phyloP scores from a whole-genome alignment of 2,113 vertebrate genomes.

The Myocastor coypus region DNA sequence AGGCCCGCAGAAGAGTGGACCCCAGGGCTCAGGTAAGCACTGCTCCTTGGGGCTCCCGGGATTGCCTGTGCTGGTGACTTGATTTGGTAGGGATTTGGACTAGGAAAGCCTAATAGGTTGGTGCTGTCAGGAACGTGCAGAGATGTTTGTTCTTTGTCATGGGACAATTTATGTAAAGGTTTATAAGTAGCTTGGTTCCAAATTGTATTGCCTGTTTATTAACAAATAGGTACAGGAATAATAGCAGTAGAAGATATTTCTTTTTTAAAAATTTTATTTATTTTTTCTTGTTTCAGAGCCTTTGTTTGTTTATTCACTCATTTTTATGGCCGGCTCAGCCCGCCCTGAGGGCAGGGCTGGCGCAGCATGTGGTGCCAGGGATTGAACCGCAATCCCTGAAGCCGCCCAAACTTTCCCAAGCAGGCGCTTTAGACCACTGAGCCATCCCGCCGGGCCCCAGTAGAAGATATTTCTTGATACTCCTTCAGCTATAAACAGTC shows the following conservation, averaged over 20 bases:
- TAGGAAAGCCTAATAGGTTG: not conserved
- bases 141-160: not conserved
- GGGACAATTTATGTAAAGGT: not conserved
- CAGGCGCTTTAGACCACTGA: too few relatives aligned
- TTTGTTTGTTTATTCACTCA: too few relatives aligned
- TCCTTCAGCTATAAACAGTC: not conserved
- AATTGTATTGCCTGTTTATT: not conserved
- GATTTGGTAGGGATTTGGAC: not conserved
- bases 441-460: too few relatives aligned
- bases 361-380: too few relatives aligned
- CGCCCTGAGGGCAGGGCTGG: too few relatives aligned
- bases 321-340: too few relatives aligned
- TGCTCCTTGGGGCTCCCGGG: not conserved
- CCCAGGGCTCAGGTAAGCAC: slow-evolving; percentile 91
- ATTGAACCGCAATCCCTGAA: too few relatives aligned
- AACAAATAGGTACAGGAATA: not conserved
- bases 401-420: too few relatives aligned
- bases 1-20: slow-evolving; percentile 92
- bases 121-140: not conserved
- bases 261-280: too few relatives aligned
- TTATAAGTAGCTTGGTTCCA: not conserved
- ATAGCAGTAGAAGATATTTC: not conserved
- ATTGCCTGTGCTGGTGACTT: not conserved
- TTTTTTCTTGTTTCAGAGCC: too few relatives aligned
- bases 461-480: not conserved